Evolutionary conservation across 1,140 invertebrate species (phyloP), one percentile per base, ranked within the genome.

Genomic region (Pachypeltis micranthus): DNA sequence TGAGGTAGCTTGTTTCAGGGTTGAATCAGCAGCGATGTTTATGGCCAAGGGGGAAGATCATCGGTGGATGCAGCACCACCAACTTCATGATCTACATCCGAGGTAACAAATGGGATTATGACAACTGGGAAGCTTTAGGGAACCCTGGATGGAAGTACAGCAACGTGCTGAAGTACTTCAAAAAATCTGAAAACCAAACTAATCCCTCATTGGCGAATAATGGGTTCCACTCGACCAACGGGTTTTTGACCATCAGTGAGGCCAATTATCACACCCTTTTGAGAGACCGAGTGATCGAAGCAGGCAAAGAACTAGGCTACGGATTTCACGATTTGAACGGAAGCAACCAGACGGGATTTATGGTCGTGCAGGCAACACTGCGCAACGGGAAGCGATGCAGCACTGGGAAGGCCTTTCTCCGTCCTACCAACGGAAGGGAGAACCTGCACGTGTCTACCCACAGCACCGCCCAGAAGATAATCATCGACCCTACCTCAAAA

Each of bases 41-140:
- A 26, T 78, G 80, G 76, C 80, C 83, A 0, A 71, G 81, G 55
- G 84, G 83, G 1, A 82, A 77, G 69, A 63, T 67, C 1, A 64
- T 91, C 2, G 93, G 93, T 4, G 93, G 93, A 1, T 85, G 82
- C 1, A 90, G 88, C 67, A 82, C 84, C 2, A 74, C 93, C 16
- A 94, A 94, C 71, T 90, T 86, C 1, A 93, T 95, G 90, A 78
- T 91, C 39, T 94, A 93, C 67, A 81, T 92, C 0, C 76, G 92
- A 51, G 92, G 91, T 1, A 91, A 94, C 75, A 82, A 79, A 31
- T 76, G 73, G 2, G 91, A 95, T 74, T 96, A 93, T 69, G 87
- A 96, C 71, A 79, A 86, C 16, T 97, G 94, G 94, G 86, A 86
- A n/a, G 74, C 75, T 12, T 74, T 87, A 56, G 94, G 93, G 0